A percentile compares a stretch with the other conserved stretches of the same genome.
These are phyloP conservation scores for Eretmochelys imbricata DNA, from an alignment of 2,113 vertebrate species.

Conservation along the genomic window DNA sequence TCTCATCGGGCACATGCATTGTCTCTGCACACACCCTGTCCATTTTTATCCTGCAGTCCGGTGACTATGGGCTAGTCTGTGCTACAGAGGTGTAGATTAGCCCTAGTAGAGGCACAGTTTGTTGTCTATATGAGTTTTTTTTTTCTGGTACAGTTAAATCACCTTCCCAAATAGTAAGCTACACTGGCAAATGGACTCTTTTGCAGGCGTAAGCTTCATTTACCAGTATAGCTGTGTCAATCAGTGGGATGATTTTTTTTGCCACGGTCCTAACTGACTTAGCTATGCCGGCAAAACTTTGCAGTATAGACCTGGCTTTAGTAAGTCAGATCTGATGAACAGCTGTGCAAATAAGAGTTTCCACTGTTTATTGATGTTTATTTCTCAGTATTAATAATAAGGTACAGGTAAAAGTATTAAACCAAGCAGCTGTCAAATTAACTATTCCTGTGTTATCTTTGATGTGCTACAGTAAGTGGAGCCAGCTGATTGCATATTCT, in stretches of 20 bases:
- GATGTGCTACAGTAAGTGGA: not conserved
- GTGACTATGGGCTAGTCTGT: not conserved
- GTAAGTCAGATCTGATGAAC: not conserved
- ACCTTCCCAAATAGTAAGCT: not conserved
- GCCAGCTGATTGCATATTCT: not conserved
- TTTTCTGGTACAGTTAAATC: not conserved
- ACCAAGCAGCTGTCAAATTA: not conserved
- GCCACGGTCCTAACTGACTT: not conserved
- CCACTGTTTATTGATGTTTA: not conserved
- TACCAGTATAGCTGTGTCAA: not conserved
- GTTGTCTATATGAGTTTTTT: not conserved
- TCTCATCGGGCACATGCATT: not conserved
- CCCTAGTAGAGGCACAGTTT: not conserved
- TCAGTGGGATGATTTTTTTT: not conserved
- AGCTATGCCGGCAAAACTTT: not conserved
- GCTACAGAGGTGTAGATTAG: not conserved
- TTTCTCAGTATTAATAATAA: not conserved
- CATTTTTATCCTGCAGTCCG: not conserved
- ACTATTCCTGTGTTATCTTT: not conserved
- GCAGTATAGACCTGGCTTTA: not conserved
- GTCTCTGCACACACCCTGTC: not conserved
- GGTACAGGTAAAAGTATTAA: not conserved
- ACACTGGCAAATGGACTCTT: not conserved
- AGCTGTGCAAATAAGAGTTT: not conserved
- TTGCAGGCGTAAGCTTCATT: not conserved